phyloP scores from a whole-genome alignment of 2,797 vertebrate genomes.

The Clamator glandarius region DNA sequence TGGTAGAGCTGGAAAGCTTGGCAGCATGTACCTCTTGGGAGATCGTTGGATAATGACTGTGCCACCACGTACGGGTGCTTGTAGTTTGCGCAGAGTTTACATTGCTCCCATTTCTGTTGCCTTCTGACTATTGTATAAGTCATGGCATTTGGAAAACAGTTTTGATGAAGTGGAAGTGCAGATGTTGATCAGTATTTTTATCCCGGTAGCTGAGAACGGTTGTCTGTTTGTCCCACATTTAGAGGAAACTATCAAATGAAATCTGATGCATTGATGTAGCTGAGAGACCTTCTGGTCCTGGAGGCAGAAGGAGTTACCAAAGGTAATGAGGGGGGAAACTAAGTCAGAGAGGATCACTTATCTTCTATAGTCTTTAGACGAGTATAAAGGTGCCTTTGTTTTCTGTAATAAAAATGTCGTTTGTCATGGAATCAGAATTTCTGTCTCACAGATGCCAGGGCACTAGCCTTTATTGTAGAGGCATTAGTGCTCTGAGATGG shows the following conservation, averaged over 20 bases:
- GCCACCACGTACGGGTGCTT: background rate
- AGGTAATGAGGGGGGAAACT: background rate
- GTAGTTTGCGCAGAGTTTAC: background rate
- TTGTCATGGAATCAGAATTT: background rate
- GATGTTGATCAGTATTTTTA: background rate
- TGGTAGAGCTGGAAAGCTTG: background rate
- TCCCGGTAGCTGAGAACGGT: background rate
- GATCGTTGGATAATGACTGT: background rate
- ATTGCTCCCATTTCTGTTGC: background rate
- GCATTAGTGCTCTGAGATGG: background rate
- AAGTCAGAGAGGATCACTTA: background rate
- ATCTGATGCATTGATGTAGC: rapidly evolving
- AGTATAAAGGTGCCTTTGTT: background rate
- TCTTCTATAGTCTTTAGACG: background rate
- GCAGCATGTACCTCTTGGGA: background rate
- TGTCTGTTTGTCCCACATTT: background rate
- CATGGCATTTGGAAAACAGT: background rate
- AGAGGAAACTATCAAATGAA: background rate
- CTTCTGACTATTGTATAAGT: background rate
- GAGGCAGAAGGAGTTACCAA: background rate
- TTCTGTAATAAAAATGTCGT: background rate
- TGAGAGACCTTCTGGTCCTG: background rate
- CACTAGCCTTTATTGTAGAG: background rate
- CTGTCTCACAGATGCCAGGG: background rate
- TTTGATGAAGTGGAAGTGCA: background rate